Evolutionary conservation across 37 sponge, comb jelly and placozoan species (phyloP).

Genomic region (Crambe crambe): DNA sequence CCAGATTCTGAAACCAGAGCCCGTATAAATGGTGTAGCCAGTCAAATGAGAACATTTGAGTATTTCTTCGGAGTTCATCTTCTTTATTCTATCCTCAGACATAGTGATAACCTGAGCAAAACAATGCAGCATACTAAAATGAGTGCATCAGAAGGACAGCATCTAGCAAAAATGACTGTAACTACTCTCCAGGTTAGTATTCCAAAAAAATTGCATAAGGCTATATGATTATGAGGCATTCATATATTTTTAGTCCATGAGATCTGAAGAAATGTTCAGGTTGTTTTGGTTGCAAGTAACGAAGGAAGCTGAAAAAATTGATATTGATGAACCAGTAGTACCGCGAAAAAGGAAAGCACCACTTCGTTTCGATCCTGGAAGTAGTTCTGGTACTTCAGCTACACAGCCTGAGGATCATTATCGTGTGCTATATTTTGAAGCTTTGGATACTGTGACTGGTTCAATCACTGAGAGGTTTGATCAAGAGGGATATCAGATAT

Average conservation of each 20-base stretch:
- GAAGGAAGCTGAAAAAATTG: background rate
- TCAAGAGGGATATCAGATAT: no score
- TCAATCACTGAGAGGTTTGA: no score
- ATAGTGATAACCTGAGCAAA: no score
- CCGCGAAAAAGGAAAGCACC: constrained; percentile 46
- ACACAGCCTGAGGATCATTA: no score
- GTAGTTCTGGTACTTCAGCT: no score
- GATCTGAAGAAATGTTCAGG: constrained; percentile 27
- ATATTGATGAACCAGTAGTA: constrained; percentile 17
- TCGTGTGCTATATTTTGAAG: no score
- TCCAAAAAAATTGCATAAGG: constrained; percentile 24
- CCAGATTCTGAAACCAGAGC: constrained; percentile 37
- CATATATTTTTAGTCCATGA: constrained; percentile 4
- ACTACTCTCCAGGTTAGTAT: no score
- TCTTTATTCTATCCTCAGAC: no score
- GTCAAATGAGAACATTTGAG: constrained; percentile 24
- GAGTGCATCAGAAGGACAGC: no score
- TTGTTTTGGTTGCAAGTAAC: constrained; percentile 33
- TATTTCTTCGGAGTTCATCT: constrained; percentile 36
- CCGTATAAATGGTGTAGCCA: constrained; percentile 24
- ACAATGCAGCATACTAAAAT: no score
- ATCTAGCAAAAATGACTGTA: no score
- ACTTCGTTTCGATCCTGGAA: constrained; percentile 28
- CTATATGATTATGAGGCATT: constrained; percentile 36
- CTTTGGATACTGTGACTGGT: no score